Conservation (phyloP, 2,797 vertebrate genomes). For the Pangasius mekongensis region DNA sequence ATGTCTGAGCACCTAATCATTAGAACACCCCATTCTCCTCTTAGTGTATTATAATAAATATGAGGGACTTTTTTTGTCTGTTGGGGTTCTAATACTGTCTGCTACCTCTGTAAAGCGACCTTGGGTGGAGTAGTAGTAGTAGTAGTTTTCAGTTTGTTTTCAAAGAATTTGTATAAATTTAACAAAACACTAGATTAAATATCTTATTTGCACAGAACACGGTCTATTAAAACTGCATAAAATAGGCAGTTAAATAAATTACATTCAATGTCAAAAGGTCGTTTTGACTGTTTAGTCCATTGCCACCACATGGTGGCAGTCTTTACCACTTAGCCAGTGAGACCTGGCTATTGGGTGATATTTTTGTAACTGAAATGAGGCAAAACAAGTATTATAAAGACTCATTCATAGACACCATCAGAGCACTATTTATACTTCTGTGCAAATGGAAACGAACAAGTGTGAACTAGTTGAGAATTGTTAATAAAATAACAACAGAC, state of each 20-base stretch:
- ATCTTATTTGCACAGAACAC: neutral
- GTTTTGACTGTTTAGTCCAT: neutral
- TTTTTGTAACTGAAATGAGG: slow-evolving; percentile 9
- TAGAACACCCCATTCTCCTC: too few relatives aligned
- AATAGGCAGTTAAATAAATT: neutral
- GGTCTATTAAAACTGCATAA: neutral
- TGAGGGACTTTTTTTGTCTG: too few relatives aligned
- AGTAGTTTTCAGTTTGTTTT: too few relatives aligned
- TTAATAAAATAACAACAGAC: neutral
- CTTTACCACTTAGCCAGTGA: slow-evolving; percentile 1
- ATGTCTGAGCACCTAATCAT: too few relatives aligned
- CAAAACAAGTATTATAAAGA: neutral
- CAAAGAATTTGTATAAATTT: too few relatives aligned
- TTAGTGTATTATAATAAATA: too few relatives aligned
- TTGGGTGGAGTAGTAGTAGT: neutral
- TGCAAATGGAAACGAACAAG: neutral
- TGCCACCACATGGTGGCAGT: slow-evolving; percentile 11
- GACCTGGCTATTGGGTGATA: neutral
- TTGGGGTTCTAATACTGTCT: too few relatives aligned
- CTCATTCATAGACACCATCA: slow-evolving; percentile 2
- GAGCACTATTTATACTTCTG: neutral
- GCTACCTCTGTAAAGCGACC: neutral
- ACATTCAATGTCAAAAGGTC: neutral
- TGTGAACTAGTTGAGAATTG: neutral
- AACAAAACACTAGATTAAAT: too few relatives aligned